Evolutionary conservation across 2,888 invertebrate species (phyloP).

Genomic region (Flabesymbios commensalis): DNA sequence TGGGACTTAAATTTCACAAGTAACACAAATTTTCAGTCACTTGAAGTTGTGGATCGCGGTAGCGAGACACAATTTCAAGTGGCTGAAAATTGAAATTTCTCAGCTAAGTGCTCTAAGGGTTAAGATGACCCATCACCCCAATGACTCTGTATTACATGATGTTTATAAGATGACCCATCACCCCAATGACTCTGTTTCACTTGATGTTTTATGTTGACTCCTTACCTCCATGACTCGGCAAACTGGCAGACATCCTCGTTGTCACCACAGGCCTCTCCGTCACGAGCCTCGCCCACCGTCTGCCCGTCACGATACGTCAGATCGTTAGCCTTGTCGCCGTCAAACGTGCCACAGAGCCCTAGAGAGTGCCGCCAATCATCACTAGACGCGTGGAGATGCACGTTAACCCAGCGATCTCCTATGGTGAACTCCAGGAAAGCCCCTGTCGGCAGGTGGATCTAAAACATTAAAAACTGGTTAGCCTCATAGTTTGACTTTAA

Average conservation of each 20-base stretch:
- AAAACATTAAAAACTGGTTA: not conserved
- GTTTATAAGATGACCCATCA: no score
- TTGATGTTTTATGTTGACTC: no score
- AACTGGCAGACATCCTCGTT: conserved; percentile 29
- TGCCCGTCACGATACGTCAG: conserved; percentile 23
- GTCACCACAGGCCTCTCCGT: conserved; percentile 24
- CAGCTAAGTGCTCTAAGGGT: no score
- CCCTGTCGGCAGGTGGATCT: conserved; percentile 33
- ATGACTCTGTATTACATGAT: no score
- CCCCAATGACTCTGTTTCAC: no score
- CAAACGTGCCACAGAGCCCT: conserved; percentile 46
- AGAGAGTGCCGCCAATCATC: conserved; percentile 34
- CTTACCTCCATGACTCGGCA: conserved; percentile 39
- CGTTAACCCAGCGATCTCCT: conserved; percentile 30
- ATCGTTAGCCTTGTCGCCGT: conserved; percentile 40
- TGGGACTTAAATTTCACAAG: no score
- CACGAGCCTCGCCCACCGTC: not conserved
- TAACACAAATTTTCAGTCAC: no score
- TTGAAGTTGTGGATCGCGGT: no score
- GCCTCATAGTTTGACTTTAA: no score
- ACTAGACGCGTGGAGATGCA: conserved; percentile 33
- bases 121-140: no score
- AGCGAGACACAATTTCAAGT: no score
- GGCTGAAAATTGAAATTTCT: no score
- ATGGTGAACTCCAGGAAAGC: conserved; percentile 30